Base-by-base conservation (phyloP, 2,888 invertebrate genomes). In the Tryphoninae sp. region DNA sequence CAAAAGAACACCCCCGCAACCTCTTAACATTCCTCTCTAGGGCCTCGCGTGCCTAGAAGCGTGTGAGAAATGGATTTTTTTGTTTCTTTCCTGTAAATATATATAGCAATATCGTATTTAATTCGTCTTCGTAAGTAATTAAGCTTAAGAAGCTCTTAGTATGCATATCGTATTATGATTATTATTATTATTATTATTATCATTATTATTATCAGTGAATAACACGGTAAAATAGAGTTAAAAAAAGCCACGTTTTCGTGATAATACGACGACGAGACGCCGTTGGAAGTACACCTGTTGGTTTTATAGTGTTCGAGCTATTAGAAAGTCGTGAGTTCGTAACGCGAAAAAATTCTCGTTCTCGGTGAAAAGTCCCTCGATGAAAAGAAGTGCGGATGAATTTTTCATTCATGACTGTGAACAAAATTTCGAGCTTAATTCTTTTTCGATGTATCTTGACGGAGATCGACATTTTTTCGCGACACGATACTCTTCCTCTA, bases 221-320 rank as follows among this genome's bases (percentile, higher is more conserved):
- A 69, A 40, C 61, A 77, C 68, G 61, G 61, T 55, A n/a, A 53
- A 69, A 61, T 68, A 68, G 19, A 55, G 51, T 53, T 11, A 68
- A 73, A 61, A 67, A 73, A 49, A 40, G 16, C 55, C 45, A 78
- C 23, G 53, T 73, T 78, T 59, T 67, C 33, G 22, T 49, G 59
- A 8, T 42, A 42, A 58, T 55, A 74, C n/a, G 49, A 64, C 61
- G 22, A 55, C 40, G 62, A 53, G 13, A 72, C 26, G 72, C 23
- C 51, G 51, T 62, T 78, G 67, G 33, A 62, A 82, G 74, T 79
- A 81, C 76, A 73, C 76, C 65, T 73, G 78, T 80, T 81, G 74
- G 78, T 78, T 80, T 76, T 79, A 19, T 67, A 84, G 76, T 82
- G 78, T 78, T 82, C 59, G 45, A 74, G 78, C 62, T 76, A 73